A percentile compares a stretch with the other conserved stretches of the same genome.
Conservation (phyloP, 2,113 vertebrate species). For the Bubo blakistoni region DNA sequence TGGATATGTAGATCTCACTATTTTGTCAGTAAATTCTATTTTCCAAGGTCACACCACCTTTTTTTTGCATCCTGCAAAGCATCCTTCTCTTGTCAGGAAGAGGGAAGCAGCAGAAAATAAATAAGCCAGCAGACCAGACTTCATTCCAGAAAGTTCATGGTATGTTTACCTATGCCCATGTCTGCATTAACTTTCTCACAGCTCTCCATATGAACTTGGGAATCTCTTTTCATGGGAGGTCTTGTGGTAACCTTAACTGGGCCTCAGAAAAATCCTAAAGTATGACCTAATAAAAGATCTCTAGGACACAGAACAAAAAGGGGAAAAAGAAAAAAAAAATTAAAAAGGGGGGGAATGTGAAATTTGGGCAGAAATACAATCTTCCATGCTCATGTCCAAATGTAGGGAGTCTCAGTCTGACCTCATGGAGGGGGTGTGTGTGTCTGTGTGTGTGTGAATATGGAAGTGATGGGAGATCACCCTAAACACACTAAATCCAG, state of each 20-base stretch:
- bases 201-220: neutral
- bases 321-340: accelerated
- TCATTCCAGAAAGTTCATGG: neutral
- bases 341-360: neutral
- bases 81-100: neutral
- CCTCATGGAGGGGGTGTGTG: neutral
- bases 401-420: neutral
- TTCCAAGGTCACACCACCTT: neutral
- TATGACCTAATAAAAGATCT: neutral
- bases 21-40: neutral
- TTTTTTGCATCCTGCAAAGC: neutral
- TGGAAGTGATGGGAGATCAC: neutral
- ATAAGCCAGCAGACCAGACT: neutral
- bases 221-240: neutral
- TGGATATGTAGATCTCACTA: neutral
- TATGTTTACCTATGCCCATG: neutral
- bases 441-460: neutral
- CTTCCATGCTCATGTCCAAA: neutral
- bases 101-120: neutral
- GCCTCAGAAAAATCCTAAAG: neutral
- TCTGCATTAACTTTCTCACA: neutral
- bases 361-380: neutral
- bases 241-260: neutral
- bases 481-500: neutral
- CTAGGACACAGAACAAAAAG: neutral